phyloP scores from a whole-genome alignment of 2,797 vertebrate genomes.

The Ceryle rudis region DNA sequence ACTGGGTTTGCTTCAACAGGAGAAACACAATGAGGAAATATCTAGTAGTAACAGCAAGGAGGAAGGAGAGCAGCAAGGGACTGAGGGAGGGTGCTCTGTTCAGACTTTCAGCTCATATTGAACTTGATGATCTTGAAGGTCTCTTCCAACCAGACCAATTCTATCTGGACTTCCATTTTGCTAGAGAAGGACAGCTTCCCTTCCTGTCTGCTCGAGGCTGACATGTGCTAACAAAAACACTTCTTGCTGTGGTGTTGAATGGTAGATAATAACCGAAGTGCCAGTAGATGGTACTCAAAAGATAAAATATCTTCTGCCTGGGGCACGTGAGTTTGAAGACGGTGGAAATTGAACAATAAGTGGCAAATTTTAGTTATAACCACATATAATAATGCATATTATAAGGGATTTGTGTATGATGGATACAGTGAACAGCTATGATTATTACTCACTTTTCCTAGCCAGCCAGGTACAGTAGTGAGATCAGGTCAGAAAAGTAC shows the following conservation, averaged over 20 bases:
- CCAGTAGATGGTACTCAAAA: neutral
- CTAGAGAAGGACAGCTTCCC: neutral
- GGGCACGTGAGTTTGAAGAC: no score
- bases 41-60: neutral
- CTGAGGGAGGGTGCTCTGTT: neutral
- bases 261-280: neutral
- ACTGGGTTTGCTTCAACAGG: neutral
- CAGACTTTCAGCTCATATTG: neutral
- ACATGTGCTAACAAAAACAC: neutral
- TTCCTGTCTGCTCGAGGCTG: neutral
- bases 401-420: no score
- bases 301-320: neutral
- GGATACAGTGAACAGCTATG: no score
- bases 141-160: no score
- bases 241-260: neutral
- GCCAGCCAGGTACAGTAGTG: neutral
- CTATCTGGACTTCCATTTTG: neutral
- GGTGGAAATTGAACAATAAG: no score
- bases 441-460: neutral
- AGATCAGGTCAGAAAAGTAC: no score
- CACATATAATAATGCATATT: no score
- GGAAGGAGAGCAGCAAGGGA: neutral
- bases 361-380: no score
- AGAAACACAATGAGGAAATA: neutral
- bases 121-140: no score